Evolutionary conservation across 53 echinoderm and acorn worm genomes (phyloP).

Genomic region (Hippasteria phrygiana): DNA sequence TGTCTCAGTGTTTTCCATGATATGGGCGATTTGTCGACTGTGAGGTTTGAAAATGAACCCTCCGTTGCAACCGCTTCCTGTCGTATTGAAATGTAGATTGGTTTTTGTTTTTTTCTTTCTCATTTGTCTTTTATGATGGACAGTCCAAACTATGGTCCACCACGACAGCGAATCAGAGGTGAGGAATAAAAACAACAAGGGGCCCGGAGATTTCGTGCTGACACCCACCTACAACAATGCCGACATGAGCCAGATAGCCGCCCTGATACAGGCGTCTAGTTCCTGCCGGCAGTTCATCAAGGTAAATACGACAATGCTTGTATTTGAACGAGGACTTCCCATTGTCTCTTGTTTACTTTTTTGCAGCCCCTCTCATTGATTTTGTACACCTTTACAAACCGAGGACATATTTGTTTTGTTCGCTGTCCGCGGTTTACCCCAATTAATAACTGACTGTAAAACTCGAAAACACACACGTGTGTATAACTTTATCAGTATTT

Average conservation of each 20-base stretch:
- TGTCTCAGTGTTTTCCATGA: too few species aligned
- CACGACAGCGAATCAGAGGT: conserved; percentile 58
- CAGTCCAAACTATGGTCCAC: conserved; percentile 43
- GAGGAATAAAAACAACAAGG: conserved; percentile 48
- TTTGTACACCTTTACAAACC: too few species aligned
- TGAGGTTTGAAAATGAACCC: too few species aligned
- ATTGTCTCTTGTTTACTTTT: too few species aligned
- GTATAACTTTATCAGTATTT: too few species aligned
- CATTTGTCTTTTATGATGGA: neutral
- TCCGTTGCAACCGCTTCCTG: neutral
- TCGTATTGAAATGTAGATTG: neutral
- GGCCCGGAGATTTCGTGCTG: conserved; percentile 49
- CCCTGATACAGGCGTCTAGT: conserved; percentile 54
- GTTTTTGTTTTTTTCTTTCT: neutral
- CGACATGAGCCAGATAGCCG: conserved; percentile 60
- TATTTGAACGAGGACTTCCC: neutral
- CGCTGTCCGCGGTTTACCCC: too few species aligned
- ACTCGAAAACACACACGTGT: too few species aligned
- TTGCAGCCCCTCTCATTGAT: too few species aligned
- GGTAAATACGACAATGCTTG: conserved; percentile 15
- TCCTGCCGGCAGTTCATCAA: conserved; percentile 62
- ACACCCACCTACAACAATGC: conserved; percentile 34
- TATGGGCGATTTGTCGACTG: too few species aligned
- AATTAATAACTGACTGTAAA: too few species aligned
- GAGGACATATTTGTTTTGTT: too few species aligned